These are phyloP conservation scores for Ceryle rudis DNA, from an alignment of 2,797 vertebrate species.

Conservation along the genomic window DNA sequence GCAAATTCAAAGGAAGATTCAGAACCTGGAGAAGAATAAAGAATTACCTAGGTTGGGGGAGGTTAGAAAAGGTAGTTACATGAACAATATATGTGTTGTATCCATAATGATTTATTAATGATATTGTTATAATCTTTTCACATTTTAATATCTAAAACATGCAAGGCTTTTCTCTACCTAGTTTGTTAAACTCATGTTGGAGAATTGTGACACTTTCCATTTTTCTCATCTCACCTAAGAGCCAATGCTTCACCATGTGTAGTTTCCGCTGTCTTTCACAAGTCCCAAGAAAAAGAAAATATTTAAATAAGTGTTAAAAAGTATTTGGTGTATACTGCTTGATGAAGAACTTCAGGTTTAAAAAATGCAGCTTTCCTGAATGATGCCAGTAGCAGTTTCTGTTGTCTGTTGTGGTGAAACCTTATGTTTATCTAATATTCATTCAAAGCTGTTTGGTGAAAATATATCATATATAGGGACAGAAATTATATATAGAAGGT, in stretches of 20 bases:
- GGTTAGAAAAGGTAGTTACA: background rate
- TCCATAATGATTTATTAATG: background rate
- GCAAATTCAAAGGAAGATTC: background rate
- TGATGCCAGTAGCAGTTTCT: background rate
- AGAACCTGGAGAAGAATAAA: background rate
- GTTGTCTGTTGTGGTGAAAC: background rate
- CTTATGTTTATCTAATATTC: background rate
- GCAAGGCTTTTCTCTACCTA: background rate
- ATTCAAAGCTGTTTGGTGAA: background rate
- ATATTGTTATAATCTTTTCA: background rate
- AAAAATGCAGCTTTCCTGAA: background rate
- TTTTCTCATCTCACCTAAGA: background rate
- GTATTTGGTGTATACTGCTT: background rate
- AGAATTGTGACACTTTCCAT: background rate
- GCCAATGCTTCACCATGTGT: background rate
- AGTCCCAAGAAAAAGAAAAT: background rate
- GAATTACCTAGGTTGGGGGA: background rate
- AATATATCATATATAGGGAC: background rate
- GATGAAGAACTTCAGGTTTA: background rate
- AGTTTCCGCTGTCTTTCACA: background rate
- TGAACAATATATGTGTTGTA: background rate
- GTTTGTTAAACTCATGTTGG: background rate
- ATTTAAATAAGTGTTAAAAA: background rate
- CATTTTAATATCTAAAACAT: background rate
- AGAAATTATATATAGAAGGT: background rate